phyloP scores from a whole-genome alignment of 2,113 vertebrate genomes.

The Perognathus longimembris region DNA sequence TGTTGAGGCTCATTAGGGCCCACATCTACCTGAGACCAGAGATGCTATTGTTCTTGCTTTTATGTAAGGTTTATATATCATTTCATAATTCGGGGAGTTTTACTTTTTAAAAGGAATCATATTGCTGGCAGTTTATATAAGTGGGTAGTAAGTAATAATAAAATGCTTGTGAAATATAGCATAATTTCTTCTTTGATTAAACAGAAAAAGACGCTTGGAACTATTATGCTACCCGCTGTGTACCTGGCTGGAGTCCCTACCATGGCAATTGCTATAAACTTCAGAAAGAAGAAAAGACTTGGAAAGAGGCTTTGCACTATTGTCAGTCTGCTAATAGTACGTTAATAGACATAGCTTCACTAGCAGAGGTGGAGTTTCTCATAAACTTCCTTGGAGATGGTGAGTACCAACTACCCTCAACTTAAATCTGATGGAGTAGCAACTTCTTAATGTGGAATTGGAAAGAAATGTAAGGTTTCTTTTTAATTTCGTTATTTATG shows the following conservation, averaged over 20 bases:
- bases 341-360: slow-evolving; percentile 89
- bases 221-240: slow-evolving; percentile 90
- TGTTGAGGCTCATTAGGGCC: background rate
- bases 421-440: slow-evolving; percentile 7
- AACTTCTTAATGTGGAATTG: slow-evolving; percentile 10
- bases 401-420: slow-evolving; percentile 82
- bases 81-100: background rate
- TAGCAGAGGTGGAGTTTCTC: slow-evolving; percentile 92
- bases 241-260: slow-evolving; percentile 91
- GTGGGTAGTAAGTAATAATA: background rate
- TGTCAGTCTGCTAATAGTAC: slow-evolving; percentile 87
- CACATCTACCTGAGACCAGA: background rate
- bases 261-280: slow-evolving; percentile 92
- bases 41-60: background rate
- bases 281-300: slow-evolving; percentile 87
- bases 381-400: slow-evolving; percentile 88
- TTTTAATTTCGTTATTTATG: slow-evolving; percentile 5
- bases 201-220: slow-evolving; percentile 91
- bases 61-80: background rate
- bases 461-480: slow-evolving; percentile 49
- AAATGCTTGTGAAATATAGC: slow-evolving; percentile 28
- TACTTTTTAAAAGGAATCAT: slow-evolving; percentile 13
- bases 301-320: slow-evolving; percentile 88
- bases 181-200: slow-evolving; percentile 66
- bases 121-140: background rate